Evolutionary conservation across 1,140 invertebrate genomes (phyloP), one percentile per base, ranked within the genome.

Genomic region (Drosophila truncata): DNA sequence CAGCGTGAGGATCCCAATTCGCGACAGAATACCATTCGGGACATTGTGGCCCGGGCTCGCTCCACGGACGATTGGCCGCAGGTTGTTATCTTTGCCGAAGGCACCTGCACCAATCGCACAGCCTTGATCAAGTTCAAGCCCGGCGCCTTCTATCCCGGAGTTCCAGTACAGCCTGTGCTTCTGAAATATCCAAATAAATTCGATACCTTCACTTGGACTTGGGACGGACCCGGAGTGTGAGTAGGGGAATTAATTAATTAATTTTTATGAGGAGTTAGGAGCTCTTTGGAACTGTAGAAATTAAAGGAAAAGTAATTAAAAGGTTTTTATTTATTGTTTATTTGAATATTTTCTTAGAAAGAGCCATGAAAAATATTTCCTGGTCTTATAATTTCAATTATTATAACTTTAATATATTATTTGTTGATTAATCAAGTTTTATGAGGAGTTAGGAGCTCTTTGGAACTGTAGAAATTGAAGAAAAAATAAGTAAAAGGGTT

Each of bases 131-230:
- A 97, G n/a, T 99, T 98, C 93, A 99, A 99, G 94, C 96, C 96
- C 14, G 98, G 98, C 65, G 97, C 96, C 4, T 97, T 97, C 93
- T 97, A 97, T 94, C 98, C 98, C 0, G 98, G 98, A 1, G 97
- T 98, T 13, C 97, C 98, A 1, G 97, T 99, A 1, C 98, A 99
- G 91, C 98, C 98, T 1, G 97, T 99, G 9, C 96, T 97, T 75
- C 96, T 99, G 54, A 95, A 97, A 57, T 99, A 99, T 93, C 97
- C 97, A 0, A 99, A 99, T 91, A 96, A 96, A 91, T 94, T 97
- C 80, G 98, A 99, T 91, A 98, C 98, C 4, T 96, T 98, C 41
- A 98, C 98, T 1, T 99, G 98, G 98, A 99, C 98, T 6, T 99
- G 98, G 98, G 97, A 99, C 93, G 98, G 98, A 63, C 97, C 98